phyloP scores from a whole-genome alignment of 2,888 invertebrate genomes.

The Biston betularia region DNA sequence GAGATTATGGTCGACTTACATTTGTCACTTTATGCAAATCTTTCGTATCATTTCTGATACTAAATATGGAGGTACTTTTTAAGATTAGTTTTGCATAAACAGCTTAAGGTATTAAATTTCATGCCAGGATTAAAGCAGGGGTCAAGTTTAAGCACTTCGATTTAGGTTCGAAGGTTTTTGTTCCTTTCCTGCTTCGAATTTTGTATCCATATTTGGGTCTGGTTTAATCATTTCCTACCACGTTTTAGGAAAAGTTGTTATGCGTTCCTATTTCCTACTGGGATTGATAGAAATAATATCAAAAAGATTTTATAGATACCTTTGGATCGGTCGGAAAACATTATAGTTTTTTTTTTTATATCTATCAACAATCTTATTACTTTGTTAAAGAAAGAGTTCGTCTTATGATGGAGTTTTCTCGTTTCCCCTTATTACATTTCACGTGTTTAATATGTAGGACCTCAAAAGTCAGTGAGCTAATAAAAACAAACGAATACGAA shows the following conservation, averaged over 20 bases:
- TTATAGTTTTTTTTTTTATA: no score
- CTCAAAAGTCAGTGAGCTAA: neutral
- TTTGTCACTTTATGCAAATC: slow-evolving; percentile 71
- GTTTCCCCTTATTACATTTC: no score
- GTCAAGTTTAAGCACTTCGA: slow-evolving; percentile 49
- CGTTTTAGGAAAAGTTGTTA: neutral
- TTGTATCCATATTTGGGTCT: slow-evolving; percentile 22
- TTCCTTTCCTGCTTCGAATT: slow-evolving; percentile 27
- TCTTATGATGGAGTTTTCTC: no score
- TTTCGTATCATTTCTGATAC: slow-evolving; percentile 57
- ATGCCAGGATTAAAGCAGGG: slow-evolving; percentile 46
- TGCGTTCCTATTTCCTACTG: slow-evolving; percentile 9
- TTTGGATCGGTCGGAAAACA: no score
- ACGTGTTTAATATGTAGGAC: no score
- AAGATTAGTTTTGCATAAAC: slow-evolving; percentile 49
- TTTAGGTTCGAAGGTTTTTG: slow-evolving; percentile 24
- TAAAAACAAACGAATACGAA: neutral
- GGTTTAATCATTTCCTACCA: slow-evolving; percentile 18
- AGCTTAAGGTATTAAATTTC: slow-evolving; percentile 49
- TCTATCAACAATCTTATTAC: no score
- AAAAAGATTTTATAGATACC: neutral
- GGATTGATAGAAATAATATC: slow-evolving; percentile 1
- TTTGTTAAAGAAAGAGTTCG: no score
- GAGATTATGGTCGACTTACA: slow-evolving; percentile 43
- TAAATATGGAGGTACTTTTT: slow-evolving; percentile 50